phyloP scores from a whole-genome alignment of 2,113 vertebrate species.

The Felis chaus region DNA sequence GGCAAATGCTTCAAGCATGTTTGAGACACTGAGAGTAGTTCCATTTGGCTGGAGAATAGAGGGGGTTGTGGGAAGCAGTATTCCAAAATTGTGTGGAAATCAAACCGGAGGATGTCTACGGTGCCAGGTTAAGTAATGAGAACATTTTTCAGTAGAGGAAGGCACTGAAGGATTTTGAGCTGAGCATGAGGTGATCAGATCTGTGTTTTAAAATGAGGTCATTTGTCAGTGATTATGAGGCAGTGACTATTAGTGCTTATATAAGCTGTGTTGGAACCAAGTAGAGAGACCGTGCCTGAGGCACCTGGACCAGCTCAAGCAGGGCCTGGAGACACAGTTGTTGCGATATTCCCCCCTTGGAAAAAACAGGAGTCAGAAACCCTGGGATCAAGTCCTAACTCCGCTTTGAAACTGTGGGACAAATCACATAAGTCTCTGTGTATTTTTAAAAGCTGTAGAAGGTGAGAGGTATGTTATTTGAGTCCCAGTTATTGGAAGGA shows the following conservation, averaged over 20 bases:
- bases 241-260: neutral
- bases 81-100: neutral
- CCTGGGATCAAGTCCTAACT: neutral
- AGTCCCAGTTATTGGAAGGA: neutral
- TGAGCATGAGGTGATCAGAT: neutral
- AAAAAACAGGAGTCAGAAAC: neutral
- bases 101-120: neutral
- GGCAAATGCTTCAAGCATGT: neutral
- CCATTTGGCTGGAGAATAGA: neutral
- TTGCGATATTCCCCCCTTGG: neutral
- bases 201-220: slow-evolving; percentile 14
- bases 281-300: neutral
- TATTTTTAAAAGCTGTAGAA: neutral
- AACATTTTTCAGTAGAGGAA: neutral
- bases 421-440: neutral
- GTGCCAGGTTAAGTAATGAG: neutral
- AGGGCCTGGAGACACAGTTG: neutral
- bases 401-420: neutral
- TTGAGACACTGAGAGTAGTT: neutral
- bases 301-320: too few species aligned
- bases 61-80: neutral
- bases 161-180: neutral
- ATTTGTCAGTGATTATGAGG: neutral
- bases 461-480: neutral
- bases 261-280: neutral